These are phyloP conservation scores for Neogale vison DNA, from an alignment of 2,113 vertebrate species.

Conservation along the genomic window DNA sequence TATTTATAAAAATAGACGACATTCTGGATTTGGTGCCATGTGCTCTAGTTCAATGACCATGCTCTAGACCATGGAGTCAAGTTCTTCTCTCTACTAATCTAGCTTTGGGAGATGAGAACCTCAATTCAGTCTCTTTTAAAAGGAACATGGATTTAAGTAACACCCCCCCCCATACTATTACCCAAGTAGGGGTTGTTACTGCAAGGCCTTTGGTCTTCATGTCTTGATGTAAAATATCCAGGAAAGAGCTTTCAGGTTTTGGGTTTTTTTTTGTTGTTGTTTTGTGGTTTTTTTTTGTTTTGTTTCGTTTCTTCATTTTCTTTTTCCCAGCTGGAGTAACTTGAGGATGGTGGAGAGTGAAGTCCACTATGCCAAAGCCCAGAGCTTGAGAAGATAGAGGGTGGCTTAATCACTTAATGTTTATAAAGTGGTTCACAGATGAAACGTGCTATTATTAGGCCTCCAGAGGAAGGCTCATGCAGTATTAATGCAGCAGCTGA, in stretches of 20 bases:
- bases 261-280: background rate
- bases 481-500: constrained; percentile 27
- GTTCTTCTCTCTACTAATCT: background rate
- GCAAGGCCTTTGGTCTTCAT: background rate
- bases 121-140: background rate
- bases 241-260: background rate
- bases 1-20: background rate
- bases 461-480: constrained; percentile 27
- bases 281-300: background rate
- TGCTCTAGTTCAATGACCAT: background rate
- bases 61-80: background rate
- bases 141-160: background rate
- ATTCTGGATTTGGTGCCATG: background rate
- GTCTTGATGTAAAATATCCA: background rate
- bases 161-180: background rate
- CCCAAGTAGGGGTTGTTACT: background rate
- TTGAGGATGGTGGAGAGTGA: background rate
- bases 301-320: no score
- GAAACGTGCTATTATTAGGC: background rate
- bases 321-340: background rate
- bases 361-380: background rate
- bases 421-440: constrained; percentile 51
- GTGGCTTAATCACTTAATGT: constrained; percentile 12
- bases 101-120: background rate
- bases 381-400: constrained; percentile 2